Percentiles rank a stretch among this genome's conserved stretches.
These are phyloP conservation scores for Dreissena rostriformis DNA, from an alignment of 1,140 invertebrate species.

Conservation along the genomic window DNA sequence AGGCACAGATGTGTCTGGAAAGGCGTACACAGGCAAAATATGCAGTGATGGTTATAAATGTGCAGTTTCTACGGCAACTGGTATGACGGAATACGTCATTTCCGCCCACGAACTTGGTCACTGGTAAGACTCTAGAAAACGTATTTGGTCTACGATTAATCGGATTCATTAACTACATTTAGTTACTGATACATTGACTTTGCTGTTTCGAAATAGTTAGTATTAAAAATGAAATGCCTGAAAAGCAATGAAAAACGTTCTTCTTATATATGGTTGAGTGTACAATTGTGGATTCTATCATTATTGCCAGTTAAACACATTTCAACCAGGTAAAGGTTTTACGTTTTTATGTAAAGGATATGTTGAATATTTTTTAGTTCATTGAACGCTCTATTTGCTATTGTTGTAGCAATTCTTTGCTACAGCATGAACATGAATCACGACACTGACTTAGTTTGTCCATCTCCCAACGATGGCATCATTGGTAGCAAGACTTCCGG, in stretches of 20 bases:
- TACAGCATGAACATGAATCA: conserved; percentile 22
- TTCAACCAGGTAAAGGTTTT: too few relatives aligned
- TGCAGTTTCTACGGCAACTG: conserved; percentile 10
- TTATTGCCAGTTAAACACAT: too few relatives aligned
- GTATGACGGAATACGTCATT: conserved; percentile 4
- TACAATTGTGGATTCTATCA: background rate
- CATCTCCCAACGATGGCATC: conserved; percentile 29
- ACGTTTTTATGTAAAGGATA: background rate
- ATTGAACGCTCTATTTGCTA: background rate
- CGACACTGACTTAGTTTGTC: conserved; percentile 30
- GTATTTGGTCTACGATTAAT: background rate
- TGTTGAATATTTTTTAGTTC: background rate
- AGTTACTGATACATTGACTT: background rate
- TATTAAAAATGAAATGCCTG: background rate
- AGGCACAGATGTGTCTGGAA: conserved; percentile 7
- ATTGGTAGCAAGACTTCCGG: conserved; percentile 4
- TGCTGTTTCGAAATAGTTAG: background rate
- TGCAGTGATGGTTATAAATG: conserved; percentile 9
- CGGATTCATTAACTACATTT: background rate
- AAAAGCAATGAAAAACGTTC: background rate
- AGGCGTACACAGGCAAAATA: conserved; percentile 15
- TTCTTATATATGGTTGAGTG: background rate
- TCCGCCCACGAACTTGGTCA: conserved; percentile 31
- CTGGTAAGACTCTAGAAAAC: background rate
- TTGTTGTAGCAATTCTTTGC: background rate